Conservation (phyloP, 1,140 invertebrate genomes). For the Tribolium madens region DNA sequence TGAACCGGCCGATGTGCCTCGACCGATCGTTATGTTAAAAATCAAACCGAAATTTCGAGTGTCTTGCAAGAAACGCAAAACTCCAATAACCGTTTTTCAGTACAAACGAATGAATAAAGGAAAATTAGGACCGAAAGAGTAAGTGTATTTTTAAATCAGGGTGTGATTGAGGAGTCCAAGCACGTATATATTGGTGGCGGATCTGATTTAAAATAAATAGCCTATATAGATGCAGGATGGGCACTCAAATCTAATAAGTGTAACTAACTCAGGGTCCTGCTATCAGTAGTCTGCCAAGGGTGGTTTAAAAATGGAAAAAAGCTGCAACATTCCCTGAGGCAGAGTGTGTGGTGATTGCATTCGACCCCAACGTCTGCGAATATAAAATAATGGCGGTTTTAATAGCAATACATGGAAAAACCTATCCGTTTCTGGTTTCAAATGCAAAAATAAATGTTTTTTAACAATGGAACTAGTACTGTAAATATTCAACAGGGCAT, state of each 20-base stretch:
- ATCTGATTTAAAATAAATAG: slow-evolving; percentile 55
- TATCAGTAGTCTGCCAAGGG: slow-evolving; percentile 5
- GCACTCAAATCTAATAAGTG: slow-evolving; percentile 54
- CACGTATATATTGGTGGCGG: slow-evolving; percentile 15
- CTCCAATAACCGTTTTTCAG: neutral
- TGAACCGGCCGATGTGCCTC: neutral
- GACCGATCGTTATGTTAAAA: neutral
- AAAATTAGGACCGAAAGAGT: neutral
- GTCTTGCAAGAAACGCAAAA: neutral
- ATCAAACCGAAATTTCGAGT: slow-evolving; percentile 2
- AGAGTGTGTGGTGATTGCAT: slow-evolving; percentile 50
- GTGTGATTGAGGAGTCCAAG: slow-evolving; percentile 1
- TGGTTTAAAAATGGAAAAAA: slow-evolving; percentile 54
- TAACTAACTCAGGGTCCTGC: slow-evolving; percentile 48
- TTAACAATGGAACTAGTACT: neutral
- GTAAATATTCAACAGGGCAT: neutral
- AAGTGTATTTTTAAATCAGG: neutral
- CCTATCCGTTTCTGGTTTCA: too few relatives aligned
- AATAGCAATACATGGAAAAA: too few relatives aligned
- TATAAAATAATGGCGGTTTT: too few relatives aligned
- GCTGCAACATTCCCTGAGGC: slow-evolving; percentile 44
- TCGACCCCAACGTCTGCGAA: neutral
- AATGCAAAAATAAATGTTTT: too few relatives aligned
- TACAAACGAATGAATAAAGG: too few relatives aligned
- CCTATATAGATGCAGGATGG: slow-evolving; percentile 50